Base-by-base conservation (phyloP, 2,113 vertebrate genomes). In the Ictidomys tridecemlineatus region DNA sequence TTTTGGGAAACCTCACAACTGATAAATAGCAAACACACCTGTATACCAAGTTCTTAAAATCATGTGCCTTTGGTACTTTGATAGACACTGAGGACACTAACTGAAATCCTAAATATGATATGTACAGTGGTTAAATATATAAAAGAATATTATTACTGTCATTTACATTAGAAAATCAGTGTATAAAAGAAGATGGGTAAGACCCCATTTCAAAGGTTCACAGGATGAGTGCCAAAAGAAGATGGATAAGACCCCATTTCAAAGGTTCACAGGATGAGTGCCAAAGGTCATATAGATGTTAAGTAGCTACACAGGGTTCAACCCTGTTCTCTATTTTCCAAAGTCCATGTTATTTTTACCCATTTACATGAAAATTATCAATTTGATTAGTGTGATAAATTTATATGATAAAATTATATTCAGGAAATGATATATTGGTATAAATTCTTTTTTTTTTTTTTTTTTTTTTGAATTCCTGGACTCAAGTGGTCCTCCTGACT, bases 361-460 rank as follows among this genome's bases (percentile, higher is more conserved):
- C 56, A 87, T 76, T 83, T 67, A n/a, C 17, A n/a, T 84, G 42
- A 80, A 96, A 61, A 51, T 83, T 74, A 37, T 86, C 53, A 91
- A 4, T 94, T 92, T 87, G 30, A 74, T 94, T 56, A 76, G 24
- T 95, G 22, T 88, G 72, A 77, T 42, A 65, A 70, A 56, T 89
- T 69, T 92, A 73, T 77, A 37, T 94, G 53, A 48, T 83, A 89
- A 85, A 95, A 56, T 79, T 90, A 65, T 82, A 45, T 96, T 28
- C 42, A 93, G 87, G 84, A 93, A 95, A 79, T 89, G 20, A 51
- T 28, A 18, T 45, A 53, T 74, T 93, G 34, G 11, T 95, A 39
- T 95, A 67, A 42, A 34, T 93, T 83, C 6, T 34, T 69, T 70
- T 34, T 69, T 69, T 69, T 30, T 94, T 83, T 5, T n/a, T 70